These are phyloP conservation scores for Phymanthus crucifer DNA, from an alignment of 92 coral and sea anemone genomes.

Conservation along the genomic window DNA sequence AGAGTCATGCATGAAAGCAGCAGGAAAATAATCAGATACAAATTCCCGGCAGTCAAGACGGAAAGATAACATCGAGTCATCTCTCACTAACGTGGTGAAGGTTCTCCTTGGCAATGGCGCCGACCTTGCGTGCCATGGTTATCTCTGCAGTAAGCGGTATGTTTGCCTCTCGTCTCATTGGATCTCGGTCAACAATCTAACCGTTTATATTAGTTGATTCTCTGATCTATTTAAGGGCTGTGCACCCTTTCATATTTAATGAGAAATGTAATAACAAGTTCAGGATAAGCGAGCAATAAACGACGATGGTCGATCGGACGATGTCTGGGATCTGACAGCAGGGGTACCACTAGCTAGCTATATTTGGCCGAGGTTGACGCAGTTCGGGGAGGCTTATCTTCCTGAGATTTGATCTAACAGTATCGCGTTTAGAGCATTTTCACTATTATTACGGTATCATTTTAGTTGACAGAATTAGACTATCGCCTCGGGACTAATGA, in stretches of 20 bases:
- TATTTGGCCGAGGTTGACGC: background rate
- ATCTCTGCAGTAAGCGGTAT: slow-evolving; percentile 13
- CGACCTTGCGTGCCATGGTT: slow-evolving; percentile 3
- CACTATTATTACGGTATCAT: background rate
- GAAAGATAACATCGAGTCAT: slow-evolving; percentile 17
- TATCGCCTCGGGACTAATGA: background rate
- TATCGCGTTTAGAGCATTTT: slow-evolving; percentile 1
- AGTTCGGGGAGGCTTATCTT: background rate
- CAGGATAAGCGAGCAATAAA: slow-evolving; percentile 1
- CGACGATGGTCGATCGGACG: background rate
- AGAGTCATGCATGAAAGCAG: background rate
- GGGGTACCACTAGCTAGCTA: background rate
- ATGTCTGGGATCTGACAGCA: background rate
- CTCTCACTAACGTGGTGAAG: slow-evolving; percentile 14
- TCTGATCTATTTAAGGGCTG: slow-evolving; percentile 5
- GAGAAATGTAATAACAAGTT: background rate
- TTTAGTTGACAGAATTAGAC: background rate
- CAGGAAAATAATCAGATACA: background rate
- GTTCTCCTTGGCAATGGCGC: slow-evolving; percentile 6
- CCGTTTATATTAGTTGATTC: background rate
- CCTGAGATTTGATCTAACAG: background rate
- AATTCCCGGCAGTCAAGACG: background rate
- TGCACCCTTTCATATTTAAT: background rate
- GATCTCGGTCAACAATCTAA: background rate
- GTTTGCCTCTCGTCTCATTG: slow-evolving; percentile 1